Evolutionary conservation across 64 coral and sea anemone genomes (phyloP).

Genomic region (Orbicella faveolata): DNA sequence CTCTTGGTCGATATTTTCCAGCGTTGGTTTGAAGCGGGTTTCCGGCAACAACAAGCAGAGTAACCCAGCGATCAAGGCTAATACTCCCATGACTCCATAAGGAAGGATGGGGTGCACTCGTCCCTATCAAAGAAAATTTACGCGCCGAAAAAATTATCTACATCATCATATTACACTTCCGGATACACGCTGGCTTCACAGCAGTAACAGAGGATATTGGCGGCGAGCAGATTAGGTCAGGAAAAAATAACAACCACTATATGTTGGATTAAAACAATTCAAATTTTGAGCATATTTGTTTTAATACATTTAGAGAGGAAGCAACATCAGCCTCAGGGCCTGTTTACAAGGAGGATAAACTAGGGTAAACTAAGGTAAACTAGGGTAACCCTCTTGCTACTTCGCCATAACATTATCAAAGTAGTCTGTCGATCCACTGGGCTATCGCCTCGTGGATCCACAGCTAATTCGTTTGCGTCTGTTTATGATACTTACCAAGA

Average conservation of each 20-base stretch:
- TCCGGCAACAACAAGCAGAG: slow-evolving; percentile 29
- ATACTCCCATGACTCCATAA: slow-evolving; percentile 5
- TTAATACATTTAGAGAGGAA: too few species aligned
- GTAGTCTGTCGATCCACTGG: neutral
- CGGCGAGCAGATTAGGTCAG: too few species aligned
- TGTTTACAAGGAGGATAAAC: too few species aligned
- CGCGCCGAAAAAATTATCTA: neutral
- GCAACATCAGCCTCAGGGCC: too few species aligned
- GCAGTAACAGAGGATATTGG: too few species aligned
- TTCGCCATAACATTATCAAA: neutral
- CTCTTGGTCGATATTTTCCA: slow-evolving; percentile 1
- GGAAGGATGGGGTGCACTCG: neutral
- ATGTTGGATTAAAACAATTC: too few species aligned
- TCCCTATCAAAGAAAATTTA: neutral
- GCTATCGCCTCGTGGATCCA: neutral
- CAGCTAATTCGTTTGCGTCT: too few species aligned
- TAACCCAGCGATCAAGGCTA: neutral
- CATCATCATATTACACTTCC: neutral
- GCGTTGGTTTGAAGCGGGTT: slow-evolving; percentile 11
- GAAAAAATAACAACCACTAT: too few species aligned
- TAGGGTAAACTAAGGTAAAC: too few species aligned
- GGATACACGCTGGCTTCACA: too few species aligned
- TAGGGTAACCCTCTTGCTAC: too few species aligned
- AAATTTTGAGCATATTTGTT: too few species aligned
- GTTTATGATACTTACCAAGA: slow-evolving; percentile 1